Evolutionary conservation across 2,797 vertebrate species (phyloP), one percentile per base, ranked within the genome.

Genomic region (Gila robusta): DNA sequence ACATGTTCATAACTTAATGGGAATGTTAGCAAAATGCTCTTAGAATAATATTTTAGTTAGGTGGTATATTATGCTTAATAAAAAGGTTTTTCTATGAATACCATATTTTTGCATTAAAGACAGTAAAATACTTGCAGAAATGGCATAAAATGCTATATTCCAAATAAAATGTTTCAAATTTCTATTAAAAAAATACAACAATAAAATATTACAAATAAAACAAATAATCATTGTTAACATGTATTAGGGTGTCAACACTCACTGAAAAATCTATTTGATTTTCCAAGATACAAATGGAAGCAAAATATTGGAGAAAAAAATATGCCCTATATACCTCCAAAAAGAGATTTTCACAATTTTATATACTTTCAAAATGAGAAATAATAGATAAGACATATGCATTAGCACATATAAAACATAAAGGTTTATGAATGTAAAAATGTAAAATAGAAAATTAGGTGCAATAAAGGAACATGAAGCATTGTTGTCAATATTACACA

Each of bases 381-480:
- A 62, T 28, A 6, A 14, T n/a, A 28, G 16, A 83, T 81, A 64
- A 3, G 78, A 39, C 70, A 54, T 39, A 47, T n/a, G 56, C 47
- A 49, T 26, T 47, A 62, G 35, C 16, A 47, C 74, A 83, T 88
- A 87, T 71, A 89, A 86, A 83, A 62, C 37, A 56, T 37, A 16
- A 39, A 54, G 17, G 37, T 76, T 56, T 54, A 12, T n/a, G n/a
- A 62, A 26, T 73, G 79, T 6, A 3, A 70, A 39, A 23, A 70
- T 64, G 5, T 54, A 54, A 59, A 49, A 21, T 54, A 44, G 23
- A 89, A 12, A 26, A 90, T 87, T 76, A 91, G 89, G 88, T 47
- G 77, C 49, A 67, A 19, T 3, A 32, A 14, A 66, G 32, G 32
- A 37, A 37, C 67, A 70, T 4, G 7, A 70, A 70, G 12, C 54